A percentile compares a stretch with the other conserved stretches of the same genome.
Evolutionary conservation across 2,797 vertebrate genomes (phyloP).

Genomic region (Sus cebifrons): DNA sequence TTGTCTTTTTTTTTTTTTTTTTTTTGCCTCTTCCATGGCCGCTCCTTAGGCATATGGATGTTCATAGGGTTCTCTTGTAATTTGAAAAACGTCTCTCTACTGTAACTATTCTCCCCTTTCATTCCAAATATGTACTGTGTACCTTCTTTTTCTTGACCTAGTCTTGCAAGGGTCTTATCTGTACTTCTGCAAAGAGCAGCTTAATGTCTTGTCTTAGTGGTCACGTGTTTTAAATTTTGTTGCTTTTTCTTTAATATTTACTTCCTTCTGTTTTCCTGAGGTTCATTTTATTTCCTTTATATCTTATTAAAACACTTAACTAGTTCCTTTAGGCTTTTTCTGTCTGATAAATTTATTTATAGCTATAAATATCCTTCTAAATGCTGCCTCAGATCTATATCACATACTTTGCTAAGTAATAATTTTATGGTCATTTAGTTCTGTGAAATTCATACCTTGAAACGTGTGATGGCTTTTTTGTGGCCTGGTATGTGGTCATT

Average conservation of each 20-base stretch:
- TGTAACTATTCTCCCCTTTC: background rate
- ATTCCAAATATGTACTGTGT: background rate
- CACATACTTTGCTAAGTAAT: no score
- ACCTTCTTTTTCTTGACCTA: background rate
- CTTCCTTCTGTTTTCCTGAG: background rate
- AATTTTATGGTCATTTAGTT: no score
- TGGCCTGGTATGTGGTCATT: background rate
- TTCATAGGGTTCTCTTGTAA: background rate
- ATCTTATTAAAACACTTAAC: background rate
- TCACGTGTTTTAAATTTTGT: no score
- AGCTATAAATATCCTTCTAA: background rate
- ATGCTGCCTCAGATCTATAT: no score
- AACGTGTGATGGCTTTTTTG: no score
- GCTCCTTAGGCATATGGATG: background rate
- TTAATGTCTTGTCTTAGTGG: background rate
- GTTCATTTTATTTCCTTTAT: background rate
- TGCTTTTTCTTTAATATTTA: background rate
- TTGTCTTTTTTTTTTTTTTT: no score
- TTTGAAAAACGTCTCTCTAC: background rate
- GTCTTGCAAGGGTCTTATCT: background rate
- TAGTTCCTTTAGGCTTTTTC: background rate
- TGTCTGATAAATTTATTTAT: background rate
- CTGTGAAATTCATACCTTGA: background rate
- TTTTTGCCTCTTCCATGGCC: no score
- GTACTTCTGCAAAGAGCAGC: background rate